Evolutionary conservation across 2,888 invertebrate species (phyloP).

Genomic region (Phyllotreta striolata): DNA sequence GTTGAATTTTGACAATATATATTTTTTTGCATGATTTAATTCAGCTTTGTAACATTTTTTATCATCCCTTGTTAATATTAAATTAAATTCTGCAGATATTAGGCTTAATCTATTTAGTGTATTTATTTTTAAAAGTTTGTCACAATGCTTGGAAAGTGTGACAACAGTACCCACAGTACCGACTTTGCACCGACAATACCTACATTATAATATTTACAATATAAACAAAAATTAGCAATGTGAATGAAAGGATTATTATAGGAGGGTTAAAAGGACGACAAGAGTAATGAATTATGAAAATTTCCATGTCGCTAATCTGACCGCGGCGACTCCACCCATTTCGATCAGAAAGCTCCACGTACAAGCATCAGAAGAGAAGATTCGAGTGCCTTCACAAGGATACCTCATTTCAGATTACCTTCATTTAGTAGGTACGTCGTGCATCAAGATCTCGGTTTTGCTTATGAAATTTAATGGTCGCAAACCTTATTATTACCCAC

Average conservation of each 20-base stretch:
- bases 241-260: neutral
- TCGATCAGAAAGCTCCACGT: constrained; percentile 30
- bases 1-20: too few relatives aligned
- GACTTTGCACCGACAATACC: too few relatives aligned
- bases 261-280: neutral
- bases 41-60: too few relatives aligned
- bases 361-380: constrained; percentile 35
- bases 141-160: too few relatives aligned
- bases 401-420: constrained; percentile 49
- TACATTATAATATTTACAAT: too few relatives aligned
- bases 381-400: constrained; percentile 42
- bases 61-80: too few relatives aligned
- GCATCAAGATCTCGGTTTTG: constrained; percentile 59
- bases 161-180: too few relatives aligned
- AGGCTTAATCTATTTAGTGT: too few relatives aligned
- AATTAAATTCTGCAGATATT: too few relatives aligned
- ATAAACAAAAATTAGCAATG: neutral
- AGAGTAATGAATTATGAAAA: constrained; percentile 18
- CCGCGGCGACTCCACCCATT: constrained; percentile 28
- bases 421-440: constrained; percentile 58
- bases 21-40: too few relatives aligned
- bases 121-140: too few relatives aligned
- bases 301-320: constrained; percentile 19
- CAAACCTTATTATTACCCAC: constrained; percentile 58
- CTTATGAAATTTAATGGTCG: constrained; percentile 60